These are phyloP conservation scores for Porites divaricata DNA, from an alignment of 92 coral and sea anemone species.

Conservation along the genomic window DNA sequence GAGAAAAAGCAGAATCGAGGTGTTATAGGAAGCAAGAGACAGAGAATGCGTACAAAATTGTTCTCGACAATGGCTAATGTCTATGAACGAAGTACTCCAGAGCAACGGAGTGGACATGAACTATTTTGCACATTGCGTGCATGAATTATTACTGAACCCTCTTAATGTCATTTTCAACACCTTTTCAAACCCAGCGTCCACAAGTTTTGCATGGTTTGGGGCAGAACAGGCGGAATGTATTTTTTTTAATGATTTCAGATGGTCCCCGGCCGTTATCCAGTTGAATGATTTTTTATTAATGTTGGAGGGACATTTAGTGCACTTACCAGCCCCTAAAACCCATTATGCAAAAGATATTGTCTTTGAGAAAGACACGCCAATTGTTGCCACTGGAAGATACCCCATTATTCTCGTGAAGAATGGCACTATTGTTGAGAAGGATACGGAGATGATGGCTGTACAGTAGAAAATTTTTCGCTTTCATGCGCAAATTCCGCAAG, in stretches of 20 bases:
- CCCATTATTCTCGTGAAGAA: slow-evolving; percentile 40
- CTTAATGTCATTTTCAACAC: slow-evolving; percentile 33
- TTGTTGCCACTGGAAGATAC: slow-evolving; percentile 51
- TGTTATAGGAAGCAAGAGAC: slow-evolving; percentile 18
- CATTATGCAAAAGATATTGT: slow-evolving; percentile 59
- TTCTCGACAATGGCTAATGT: slow-evolving; percentile 25
- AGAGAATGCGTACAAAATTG: slow-evolving; percentile 37
- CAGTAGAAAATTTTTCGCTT: slow-evolving; percentile 38
- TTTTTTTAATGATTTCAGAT: no score
- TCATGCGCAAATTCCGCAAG: slow-evolving; percentile 19
- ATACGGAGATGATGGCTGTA: slow-evolving; percentile 60
- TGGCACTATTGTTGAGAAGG: slow-evolving; percentile 29
- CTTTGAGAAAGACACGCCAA: slow-evolving; percentile 42
- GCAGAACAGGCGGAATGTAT: no score
- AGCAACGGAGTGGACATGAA: no score
- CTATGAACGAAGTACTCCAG: no score
- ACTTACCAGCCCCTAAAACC: slow-evolving; percentile 66
- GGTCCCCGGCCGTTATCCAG: slow-evolving; percentile 32
- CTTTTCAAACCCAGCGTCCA: no score
- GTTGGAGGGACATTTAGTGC: slow-evolving; percentile 60
- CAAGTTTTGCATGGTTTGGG: no score
- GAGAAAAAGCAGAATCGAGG: slow-evolving; percentile 35
- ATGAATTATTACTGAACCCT: no score
- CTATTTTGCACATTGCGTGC: no score
- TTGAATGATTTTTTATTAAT: slow-evolving; percentile 70